phyloP scores from a whole-genome alignment of 2,888 invertebrate species.

The Synergus gifuensis region DNA sequence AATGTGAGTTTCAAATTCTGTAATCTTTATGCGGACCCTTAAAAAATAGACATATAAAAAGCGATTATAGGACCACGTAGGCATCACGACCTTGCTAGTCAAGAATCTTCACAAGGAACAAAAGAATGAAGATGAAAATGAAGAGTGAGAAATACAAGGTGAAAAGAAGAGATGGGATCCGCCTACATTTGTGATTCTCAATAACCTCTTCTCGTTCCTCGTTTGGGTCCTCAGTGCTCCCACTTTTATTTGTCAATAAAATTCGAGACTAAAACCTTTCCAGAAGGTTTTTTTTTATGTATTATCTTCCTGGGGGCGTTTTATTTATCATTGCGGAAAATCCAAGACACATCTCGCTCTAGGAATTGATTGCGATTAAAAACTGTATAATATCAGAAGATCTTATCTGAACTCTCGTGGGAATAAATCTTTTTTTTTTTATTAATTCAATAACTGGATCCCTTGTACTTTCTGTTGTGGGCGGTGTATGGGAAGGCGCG shows the following conservation, averaged over 20 bases:
- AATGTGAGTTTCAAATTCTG: not conserved
- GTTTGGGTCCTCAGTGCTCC: conserved; percentile 12
- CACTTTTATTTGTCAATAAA: conserved; percentile 26
- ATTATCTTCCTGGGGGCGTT: not conserved
- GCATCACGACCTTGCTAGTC: conserved; percentile 4
- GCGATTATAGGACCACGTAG: not conserved
- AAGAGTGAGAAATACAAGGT: conserved; percentile 35
- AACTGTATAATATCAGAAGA: not conserved
- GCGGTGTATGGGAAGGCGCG: not conserved
- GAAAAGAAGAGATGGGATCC: conserved; percentile 46
- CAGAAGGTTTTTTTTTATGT: not conserved
- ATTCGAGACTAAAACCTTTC: conserved; percentile 10
- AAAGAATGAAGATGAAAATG: conserved; percentile 34
- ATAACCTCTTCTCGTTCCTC: conserved; percentile 1
- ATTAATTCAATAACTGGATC: not conserved
- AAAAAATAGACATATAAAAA: not conserved
- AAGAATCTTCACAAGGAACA: not conserved
- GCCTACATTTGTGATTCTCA: conserved; percentile 55
- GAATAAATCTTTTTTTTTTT: not conserved
- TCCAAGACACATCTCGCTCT: too few species aligned
- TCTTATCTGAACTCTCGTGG: not conserved
- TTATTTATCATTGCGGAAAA: not conserved
- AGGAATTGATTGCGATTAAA: too few species aligned
- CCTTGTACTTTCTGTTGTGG: conserved; percentile 4
- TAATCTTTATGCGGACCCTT: not conserved